Evolutionary conservation across 2,888 invertebrate genomes (phyloP), one percentile per base, ranked within the genome.

Genomic region (Tetragnatha montana): DNA sequence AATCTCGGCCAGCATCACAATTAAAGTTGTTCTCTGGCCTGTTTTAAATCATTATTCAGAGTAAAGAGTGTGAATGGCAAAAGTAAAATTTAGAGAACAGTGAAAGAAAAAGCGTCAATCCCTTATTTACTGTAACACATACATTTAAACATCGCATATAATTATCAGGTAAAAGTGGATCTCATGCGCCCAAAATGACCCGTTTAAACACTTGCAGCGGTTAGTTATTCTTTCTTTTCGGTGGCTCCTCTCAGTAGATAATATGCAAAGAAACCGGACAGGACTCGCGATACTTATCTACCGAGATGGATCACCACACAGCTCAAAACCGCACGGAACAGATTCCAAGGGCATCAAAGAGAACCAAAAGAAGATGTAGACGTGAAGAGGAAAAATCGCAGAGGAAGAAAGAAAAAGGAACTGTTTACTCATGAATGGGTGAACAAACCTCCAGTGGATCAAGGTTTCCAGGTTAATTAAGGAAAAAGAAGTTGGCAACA

Each of bases 381-480:
- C 70, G 14, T 14, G 47, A 75, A 47, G 35, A 17, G 80, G 35
- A 22, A 21, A 69, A 68, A 68, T 51, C 22, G 12, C n/a, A 22
- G 50, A 84, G 84, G 76, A 79, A 71, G 17, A 68, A 8, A 68
- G 14, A 8, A 35, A 74, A 74, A 22, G n/a, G 71, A 14, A 71
- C n/a, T 86, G 80, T 80, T 86, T 86, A 83, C n/a, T 83, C 74
- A 50, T n/a, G 19, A n/a, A 17, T 73, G 80, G 88, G 88, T 88
- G 88, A 88, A 88, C 74, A 88, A 83, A 88, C 88, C 83, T 49
- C 73, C 21, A 82, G 50, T 80, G 49, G 88, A 88, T 88, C 88
- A 88, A 88, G 88, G 88, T 88, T 88, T 88, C 79, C 79, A 83
- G 88, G 88, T 83, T 88, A 88, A 88, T 88, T 83, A 83, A 74